A percentile compares a stretch with the other conserved stretches of the same genome.
phyloP scores from a whole-genome alignment of 2,113 vertebrate genomes.

The Sturnus vulgaris region DNA sequence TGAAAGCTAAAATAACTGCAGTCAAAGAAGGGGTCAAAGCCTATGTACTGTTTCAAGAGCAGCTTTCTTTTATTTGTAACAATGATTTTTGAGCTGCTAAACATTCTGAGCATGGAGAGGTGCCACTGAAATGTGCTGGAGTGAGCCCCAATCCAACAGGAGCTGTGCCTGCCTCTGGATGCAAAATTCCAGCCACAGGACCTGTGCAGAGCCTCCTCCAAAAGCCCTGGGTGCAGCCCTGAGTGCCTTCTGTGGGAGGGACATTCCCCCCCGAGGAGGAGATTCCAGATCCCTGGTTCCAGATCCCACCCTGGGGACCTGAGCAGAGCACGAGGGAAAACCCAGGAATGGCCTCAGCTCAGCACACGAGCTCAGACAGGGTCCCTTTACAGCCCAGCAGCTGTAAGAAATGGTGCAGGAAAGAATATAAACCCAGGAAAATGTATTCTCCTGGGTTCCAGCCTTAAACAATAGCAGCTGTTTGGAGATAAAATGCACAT shows the following conservation, averaged over 20 bases:
- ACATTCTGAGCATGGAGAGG: not conserved
- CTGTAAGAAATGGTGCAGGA: not conserved
- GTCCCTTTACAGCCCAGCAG: not conserved
- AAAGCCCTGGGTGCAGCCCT: not conserved
- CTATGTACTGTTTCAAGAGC: not conserved
- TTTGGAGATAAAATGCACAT: not conserved
- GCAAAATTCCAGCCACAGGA: not conserved
- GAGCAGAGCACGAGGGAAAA: accelerated
- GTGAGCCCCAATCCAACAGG: not conserved
- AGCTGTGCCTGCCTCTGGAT: not conserved
- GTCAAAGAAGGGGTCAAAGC: not conserved
- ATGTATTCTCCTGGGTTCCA: not conserved
- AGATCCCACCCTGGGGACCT: not conserved
- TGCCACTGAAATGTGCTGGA: not conserved
- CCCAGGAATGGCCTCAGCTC: not conserved
- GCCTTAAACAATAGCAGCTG: not conserved
- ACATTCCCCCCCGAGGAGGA: not conserved
- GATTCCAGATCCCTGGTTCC: not conserved
- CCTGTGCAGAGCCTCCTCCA: not conserved
- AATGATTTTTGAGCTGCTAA: not conserved
- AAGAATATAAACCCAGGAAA: not conserved
- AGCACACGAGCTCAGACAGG: accelerated
- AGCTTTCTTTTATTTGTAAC: not conserved
- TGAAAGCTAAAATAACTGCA: not conserved
- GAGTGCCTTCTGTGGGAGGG: accelerated